A percentile compares a stretch with the other conserved stretches of the same genome.
Conservation (phyloP, 2,113 vertebrate genomes). For the Melierax canorus region DNA sequence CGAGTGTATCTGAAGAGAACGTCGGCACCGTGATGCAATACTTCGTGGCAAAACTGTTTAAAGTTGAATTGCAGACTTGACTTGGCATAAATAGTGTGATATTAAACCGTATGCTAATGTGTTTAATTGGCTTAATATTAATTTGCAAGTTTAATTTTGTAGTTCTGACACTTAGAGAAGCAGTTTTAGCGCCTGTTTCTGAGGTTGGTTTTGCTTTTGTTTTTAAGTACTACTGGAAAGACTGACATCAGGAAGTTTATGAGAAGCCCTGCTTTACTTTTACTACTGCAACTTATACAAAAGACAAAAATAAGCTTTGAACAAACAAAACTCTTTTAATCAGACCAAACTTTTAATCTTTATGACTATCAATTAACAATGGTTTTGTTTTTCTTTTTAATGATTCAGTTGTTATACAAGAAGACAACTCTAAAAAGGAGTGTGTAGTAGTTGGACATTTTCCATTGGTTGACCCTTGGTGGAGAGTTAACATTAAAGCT, state of each 20-base stretch:
- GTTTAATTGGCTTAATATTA: not conserved
- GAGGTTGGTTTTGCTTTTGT: not conserved
- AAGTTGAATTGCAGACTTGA: not conserved
- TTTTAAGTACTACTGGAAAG: not conserved
- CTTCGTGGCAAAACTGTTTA: not conserved
- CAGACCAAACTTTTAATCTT: not conserved
- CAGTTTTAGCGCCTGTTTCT: not conserved
- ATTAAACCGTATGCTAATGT: not conserved
- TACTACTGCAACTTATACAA: not conserved
- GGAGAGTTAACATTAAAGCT: slow-evolving; percentile 72
- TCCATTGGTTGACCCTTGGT: slow-evolving; percentile 77
- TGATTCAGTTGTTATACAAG: slow-evolving; percentile 70
- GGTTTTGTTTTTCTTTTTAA: not conserved
- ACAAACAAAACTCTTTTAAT: not conserved
- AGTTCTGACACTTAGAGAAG: not conserved
- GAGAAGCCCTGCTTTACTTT: not conserved
- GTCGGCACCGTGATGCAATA: fast-evolving
- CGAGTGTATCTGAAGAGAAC: not conserved
- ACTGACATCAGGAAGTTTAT: not conserved
- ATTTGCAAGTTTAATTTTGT: not conserved
- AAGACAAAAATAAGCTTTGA: not conserved
- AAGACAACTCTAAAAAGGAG: slow-evolving; percentile 22
- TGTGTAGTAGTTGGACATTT: slow-evolving; percentile 74
- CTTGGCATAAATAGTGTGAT: not conserved
- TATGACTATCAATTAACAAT: not conserved